Percentiles rank a stretch among this genome's conserved stretches.
Conservation (phyloP, 2,888 invertebrate species). For the Cactoblastis cactorum region DNA sequence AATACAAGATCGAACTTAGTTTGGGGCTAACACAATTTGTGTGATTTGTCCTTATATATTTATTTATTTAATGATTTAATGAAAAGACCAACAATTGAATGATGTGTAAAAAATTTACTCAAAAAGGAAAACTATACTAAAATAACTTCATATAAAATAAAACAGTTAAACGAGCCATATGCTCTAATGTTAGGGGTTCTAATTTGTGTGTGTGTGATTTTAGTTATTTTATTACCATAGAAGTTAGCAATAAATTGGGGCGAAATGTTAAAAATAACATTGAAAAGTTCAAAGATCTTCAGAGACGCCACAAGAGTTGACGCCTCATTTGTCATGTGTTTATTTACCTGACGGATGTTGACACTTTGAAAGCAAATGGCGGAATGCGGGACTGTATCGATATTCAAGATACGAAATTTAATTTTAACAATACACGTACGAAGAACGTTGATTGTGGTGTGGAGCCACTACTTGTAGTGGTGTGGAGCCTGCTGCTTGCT, state of each 20-base stretch:
- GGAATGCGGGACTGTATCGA: neutral
- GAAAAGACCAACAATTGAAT: no score
- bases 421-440: neutral
- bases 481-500: no score
- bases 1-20: no score
- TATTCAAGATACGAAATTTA: neutral
- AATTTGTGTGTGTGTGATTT: neutral
- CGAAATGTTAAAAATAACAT: constrained; percentile 1
- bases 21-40: no score
- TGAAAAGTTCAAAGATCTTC: constrained; percentile 4
- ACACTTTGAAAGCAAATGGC: constrained; percentile 5
- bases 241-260: neutral
- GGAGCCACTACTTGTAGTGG: no score
- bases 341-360: constrained; percentile 11
- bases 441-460: no score
- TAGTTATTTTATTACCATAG: neutral
- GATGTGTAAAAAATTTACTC: no score
- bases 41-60: no score
- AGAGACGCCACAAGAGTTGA: constrained; percentile 4
- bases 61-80: no score
- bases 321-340: constrained; percentile 4
- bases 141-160: no score
- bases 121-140: no score
- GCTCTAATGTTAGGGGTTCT: neutral
- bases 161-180: neutral